phyloP scores from a whole-genome alignment of 2,113 vertebrate species.

The Daphoenositta chrysoptera region DNA sequence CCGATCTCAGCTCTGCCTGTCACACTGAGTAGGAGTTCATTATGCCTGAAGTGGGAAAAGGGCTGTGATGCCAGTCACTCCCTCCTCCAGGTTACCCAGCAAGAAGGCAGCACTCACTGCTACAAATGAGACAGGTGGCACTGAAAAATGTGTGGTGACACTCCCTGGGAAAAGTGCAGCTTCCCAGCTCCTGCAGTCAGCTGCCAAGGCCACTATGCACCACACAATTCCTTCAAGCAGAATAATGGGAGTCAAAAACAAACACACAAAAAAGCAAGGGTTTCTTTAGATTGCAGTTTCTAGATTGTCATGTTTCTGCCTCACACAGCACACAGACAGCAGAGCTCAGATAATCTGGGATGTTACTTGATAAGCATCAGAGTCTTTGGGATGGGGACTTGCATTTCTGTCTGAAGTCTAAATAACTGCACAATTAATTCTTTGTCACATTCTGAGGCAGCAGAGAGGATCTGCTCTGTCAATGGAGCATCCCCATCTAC shows the following conservation, averaged over 20 bases:
- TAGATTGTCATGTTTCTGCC: background rate
- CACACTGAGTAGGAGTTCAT: background rate
- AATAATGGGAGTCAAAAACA: background rate
- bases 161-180: background rate
- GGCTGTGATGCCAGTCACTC: constrained; percentile 9
- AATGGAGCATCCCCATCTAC: constrained; percentile 9
- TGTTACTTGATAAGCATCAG: background rate
- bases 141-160: background rate
- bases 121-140: background rate
- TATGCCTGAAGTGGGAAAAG: background rate
- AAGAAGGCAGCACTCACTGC: background rate
- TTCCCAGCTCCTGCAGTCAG: background rate
- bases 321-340: background rate
- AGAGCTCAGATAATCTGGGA: background rate
- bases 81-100: background rate
- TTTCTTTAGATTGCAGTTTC: background rate
- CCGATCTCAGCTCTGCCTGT: background rate
- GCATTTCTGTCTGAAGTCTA: background rate
- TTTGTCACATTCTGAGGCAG: background rate
- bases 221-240: background rate
- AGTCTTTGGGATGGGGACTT: background rate
- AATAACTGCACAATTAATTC: background rate
- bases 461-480: background rate
- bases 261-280: background rate
- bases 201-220: background rate